These are phyloP conservation scores for Pristionchus japonicus DNA, from an alignment of 2,888 invertebrate genomes.

Conservation along the genomic window DNA sequence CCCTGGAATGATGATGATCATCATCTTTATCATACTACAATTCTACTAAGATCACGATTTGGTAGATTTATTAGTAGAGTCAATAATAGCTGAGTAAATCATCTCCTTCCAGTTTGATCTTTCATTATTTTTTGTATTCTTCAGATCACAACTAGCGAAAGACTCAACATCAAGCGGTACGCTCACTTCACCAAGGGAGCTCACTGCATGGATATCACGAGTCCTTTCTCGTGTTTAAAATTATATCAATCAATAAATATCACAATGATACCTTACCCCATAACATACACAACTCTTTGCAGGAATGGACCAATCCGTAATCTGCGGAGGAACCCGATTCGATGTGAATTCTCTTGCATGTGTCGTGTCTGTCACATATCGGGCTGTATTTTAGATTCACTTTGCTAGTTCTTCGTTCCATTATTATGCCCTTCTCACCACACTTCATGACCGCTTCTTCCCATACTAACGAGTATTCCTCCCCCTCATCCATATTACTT, in stretches of 20 bases:
- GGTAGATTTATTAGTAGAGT: too few relatives aligned
- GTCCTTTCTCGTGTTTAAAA: slow-evolving; percentile 67
- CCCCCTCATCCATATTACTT: slow-evolving; percentile 3
- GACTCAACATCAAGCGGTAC: slow-evolving; percentile 94
- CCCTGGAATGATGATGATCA: too few relatives aligned
- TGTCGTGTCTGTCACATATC: slow-evolving; percentile 35
- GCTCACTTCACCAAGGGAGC: slow-evolving; percentile 79
- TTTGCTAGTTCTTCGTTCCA: background rate
- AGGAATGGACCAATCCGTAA: slow-evolving; percentile 60
- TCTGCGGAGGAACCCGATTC: slow-evolving; percentile 51
- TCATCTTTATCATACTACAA: too few relatives aligned
- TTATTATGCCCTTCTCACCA: background rate
- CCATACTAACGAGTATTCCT: slow-evolving; percentile 12
- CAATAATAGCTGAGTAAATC: too few relatives aligned
- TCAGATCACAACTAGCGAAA: slow-evolving; percentile 98
- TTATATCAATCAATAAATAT: too few relatives aligned
- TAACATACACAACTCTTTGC: too few relatives aligned
- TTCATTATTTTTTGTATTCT: too few relatives aligned
- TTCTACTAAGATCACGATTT: too few relatives aligned
- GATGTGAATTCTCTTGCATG: slow-evolving; percentile 30
- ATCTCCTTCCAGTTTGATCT: too few relatives aligned
- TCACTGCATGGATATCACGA: slow-evolving; percentile 54
- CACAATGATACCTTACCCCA: background rate
- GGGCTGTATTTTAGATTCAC: background rate
- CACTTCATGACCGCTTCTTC: background rate